Evolutionary conservation across 2,113 vertebrate species (phyloP), one percentile per base, ranked within the genome.

Genomic region (Tragelaphus scriptus): DNA sequence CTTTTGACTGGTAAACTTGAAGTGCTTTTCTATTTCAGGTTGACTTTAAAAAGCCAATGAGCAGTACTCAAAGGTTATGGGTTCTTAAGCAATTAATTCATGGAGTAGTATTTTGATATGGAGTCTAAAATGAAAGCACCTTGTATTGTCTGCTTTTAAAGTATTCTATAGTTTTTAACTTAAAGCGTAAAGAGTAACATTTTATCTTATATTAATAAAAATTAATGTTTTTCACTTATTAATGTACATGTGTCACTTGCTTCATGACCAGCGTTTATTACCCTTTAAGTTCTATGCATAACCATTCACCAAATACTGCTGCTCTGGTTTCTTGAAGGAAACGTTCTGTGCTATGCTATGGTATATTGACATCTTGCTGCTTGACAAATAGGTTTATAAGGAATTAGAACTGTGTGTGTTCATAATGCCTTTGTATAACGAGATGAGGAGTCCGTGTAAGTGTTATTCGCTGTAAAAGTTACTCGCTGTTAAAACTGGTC

Each of bases 281-380:
- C 63, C 88, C 15, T 19, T 28, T 47, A 71, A n/a, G 68, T 96
- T 94, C 98, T 98, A 17, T 97, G 97, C 96, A 94, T 91, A 96
- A 96, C 96, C 80, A 61, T 40, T 40, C 96, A 94, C 90, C 92
- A 85, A 96, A 87, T 89, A 61, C 90, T 93, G 97, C 93, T 92
- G 88, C 97, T 97, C 91, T 95, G 82, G 47, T 97, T 97, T 19
- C 94, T 91, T 89, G 71, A 92, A 96, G 97, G 96, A 92, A 92
- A 95, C 61, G 47, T 55, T 56, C 47, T 94, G 63, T 77, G 51
- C 87, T 84, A 89, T 91, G 94, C 98, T 95, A 51, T 89, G 94
- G 85, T 71, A 61, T 58, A 63, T 98, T 96, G 88, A 93, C 96
- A 98, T 77, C 32, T 93, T 95, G 92, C 98, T 98, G 98, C 98